Evolutionary conservation across 1,140 invertebrate genomes (phyloP), one percentile per base, ranked within the genome.

Genomic region (Ostrea denselamellosa): DNA sequence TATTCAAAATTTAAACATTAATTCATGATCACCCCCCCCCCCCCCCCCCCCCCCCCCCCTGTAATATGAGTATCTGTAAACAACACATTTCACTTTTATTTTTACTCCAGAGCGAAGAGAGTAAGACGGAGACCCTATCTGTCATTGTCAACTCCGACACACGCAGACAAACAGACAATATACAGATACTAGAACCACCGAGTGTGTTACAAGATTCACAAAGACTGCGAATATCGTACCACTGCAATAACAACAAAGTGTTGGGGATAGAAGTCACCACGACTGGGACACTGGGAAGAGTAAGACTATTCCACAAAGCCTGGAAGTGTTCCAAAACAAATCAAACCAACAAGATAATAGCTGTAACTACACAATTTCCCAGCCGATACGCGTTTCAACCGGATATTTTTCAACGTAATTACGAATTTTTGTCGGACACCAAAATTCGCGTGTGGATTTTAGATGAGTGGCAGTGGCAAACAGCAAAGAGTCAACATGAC

Each of bases 161-260:
- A 77, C 68, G 28, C 68, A 77, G 25, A 77, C 68, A 77, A 14
- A 10, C 68, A 34, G 68, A 77, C 68, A 77, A 34, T 44, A 77
- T 77, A 77, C 68, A 77, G 28, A 77, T 77, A 34, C 22, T 77
- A 77, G 68, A 77, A 34, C 68, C 68, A 77, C 68, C 68, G 25
- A 77, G 28, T 28, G 22, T 25, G 10, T 14, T 77, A 10, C 22
- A 25, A 77, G 25, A 77, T 34, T 77, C 68, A 77, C 68, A 77
- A 17, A 77, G 25, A 77, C 68, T 77, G 22, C 22, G 28, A 77
- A 77, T 77, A 77, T 28, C 68, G 68, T 77, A 77, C 68, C 68
- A 77, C 68, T 77, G 68, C 28, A 77, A 25, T 9, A 10, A 77
- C 22, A 28, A 77, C 12, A 77, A 77, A 4, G 68, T 77, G 28